These are phyloP conservation scores for Melikaiella ostensackeni DNA, from an alignment of 2,888 invertebrate species.

Conservation along the genomic window DNA sequence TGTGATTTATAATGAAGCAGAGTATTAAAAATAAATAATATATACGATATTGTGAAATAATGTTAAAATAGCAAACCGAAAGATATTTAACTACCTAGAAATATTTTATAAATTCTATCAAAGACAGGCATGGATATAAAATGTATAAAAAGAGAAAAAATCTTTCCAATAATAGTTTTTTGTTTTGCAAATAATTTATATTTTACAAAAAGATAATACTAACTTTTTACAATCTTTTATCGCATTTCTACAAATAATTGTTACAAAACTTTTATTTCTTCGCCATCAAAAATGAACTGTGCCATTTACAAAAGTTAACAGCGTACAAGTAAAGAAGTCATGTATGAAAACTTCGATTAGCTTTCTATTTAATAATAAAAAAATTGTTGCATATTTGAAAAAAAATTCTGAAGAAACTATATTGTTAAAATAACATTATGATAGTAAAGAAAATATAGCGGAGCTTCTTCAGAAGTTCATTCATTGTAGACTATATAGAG, in stretches of 20 bases:
- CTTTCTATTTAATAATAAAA: neutral
- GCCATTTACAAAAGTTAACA: conserved; percentile 32
- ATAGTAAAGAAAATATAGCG: neutral
- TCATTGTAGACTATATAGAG: neutral
- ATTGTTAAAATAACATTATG: conserved; percentile 7
- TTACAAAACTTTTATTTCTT: neutral
- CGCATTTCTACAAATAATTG: neutral
- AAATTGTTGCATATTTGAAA: neutral
- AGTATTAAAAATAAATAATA: conserved; percentile 61
- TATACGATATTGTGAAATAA: conserved; percentile 45
- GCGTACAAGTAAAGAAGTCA: neutral
- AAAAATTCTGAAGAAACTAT: neutral
- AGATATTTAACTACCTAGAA: conserved; percentile 14
- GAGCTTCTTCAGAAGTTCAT: neutral
- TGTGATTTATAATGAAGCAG: conserved; percentile 59
- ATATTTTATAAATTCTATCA: conserved; percentile 1
- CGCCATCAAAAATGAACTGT: conserved; percentile 22
- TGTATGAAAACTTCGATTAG: neutral
- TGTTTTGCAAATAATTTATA: neutral
- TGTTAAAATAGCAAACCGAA: conserved; percentile 5
- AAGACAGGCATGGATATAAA: conserved; percentile 13
- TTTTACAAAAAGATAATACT: neutral
- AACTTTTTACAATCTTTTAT: neutral
- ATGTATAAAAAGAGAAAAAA: neutral
- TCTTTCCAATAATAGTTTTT: neutral